phyloP scores from a whole-genome alignment of 2,797 vertebrate species.

The Notolabrus celidotus region DNA sequence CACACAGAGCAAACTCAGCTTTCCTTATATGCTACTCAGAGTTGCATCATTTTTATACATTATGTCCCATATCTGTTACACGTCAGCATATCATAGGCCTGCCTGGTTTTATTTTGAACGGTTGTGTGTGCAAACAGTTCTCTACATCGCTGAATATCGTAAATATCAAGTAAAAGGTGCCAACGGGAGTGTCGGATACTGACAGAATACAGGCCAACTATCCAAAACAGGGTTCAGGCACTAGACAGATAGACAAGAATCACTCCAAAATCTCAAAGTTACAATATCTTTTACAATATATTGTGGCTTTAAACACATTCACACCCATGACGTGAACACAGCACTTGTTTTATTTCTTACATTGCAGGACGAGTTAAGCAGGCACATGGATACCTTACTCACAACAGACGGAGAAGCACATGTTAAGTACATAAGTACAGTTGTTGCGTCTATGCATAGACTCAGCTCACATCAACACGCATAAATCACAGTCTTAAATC shows the following conservation, averaged over 20 bases:
- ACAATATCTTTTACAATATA: conserved; percentile 55
- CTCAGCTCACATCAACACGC: conserved; percentile 50
- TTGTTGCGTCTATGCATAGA: conserved; percentile 59
- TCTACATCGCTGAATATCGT: conserved; percentile 38
- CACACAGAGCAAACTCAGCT: conserved; percentile 23
- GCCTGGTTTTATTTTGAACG: conserved; percentile 24
- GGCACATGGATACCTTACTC: conserved; percentile 72
- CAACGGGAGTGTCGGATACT: conserved; percentile 53
- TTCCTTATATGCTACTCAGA: conserved; percentile 26
- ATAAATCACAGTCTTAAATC: conserved; percentile 15
- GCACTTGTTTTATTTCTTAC: conserved; percentile 60
- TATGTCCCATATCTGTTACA: conserved; percentile 15
- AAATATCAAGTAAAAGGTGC: conserved; percentile 59
- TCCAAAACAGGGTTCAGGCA: conserved; percentile 71
- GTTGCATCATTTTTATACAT: conserved; percentile 6
- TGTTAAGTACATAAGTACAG: conserved; percentile 37
- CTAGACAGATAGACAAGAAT: conserved; percentile 72
- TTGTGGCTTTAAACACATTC: conserved; percentile 72
- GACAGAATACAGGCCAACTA: conserved; percentile 60
- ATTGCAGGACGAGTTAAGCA: conserved; percentile 67
- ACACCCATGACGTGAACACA: conserved; percentile 58
- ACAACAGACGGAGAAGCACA: conserved; percentile 59
- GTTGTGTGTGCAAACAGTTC: conserved; percentile 48
- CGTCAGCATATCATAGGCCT: conserved; percentile 27
- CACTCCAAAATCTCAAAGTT: conserved; percentile 65